Evolutionary conservation across 2,888 invertebrate species (phyloP).

Genomic region (Lithophane ornitopus): DNA sequence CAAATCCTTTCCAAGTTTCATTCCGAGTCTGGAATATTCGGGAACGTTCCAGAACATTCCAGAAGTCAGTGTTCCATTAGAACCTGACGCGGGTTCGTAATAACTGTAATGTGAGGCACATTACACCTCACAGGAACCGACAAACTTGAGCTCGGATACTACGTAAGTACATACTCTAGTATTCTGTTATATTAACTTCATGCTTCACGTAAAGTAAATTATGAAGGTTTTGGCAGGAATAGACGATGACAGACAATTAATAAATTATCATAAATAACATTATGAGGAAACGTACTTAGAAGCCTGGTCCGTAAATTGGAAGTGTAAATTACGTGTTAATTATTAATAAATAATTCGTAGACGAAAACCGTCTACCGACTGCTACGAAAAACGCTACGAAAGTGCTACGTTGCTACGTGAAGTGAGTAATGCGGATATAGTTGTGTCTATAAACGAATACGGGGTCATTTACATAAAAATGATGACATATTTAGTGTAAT

Average conservation of each 20-base stretch:
- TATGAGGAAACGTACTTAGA: neutral
- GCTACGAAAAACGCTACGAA: slow-evolving; percentile 32
- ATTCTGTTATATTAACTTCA: slow-evolving; percentile 10
- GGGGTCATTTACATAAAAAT: neutral
- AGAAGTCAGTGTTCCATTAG: slow-evolving; percentile 58
- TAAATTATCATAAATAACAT: slow-evolving; percentile 2
- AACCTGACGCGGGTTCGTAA: slow-evolving; percentile 53
- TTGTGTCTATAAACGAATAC: neutral
- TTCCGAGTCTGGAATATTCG: slow-evolving; percentile 28
- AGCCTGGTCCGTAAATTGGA: neutral
- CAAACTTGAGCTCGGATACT: slow-evolving; percentile 37
- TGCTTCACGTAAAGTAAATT: neutral
- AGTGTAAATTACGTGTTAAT: no score
- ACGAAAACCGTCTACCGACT: neutral
- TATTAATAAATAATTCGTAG: neutral
- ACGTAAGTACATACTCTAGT: slow-evolving; percentile 2
- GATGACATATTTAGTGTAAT: no score
- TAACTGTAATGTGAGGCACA: slow-evolving; percentile 58
- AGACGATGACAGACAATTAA: neutral
- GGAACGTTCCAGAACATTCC: slow-evolving; percentile 49
- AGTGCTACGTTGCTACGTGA: slow-evolving; percentile 12
- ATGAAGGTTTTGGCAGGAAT: neutral
- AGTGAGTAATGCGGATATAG: no score
- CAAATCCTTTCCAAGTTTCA: slow-evolving; percentile 48
- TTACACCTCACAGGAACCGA: slow-evolving; percentile 34